Evolutionary conservation across 2,797 vertebrate genomes (phyloP).

Genomic region (Enteromius thamalakanensis): DNA sequence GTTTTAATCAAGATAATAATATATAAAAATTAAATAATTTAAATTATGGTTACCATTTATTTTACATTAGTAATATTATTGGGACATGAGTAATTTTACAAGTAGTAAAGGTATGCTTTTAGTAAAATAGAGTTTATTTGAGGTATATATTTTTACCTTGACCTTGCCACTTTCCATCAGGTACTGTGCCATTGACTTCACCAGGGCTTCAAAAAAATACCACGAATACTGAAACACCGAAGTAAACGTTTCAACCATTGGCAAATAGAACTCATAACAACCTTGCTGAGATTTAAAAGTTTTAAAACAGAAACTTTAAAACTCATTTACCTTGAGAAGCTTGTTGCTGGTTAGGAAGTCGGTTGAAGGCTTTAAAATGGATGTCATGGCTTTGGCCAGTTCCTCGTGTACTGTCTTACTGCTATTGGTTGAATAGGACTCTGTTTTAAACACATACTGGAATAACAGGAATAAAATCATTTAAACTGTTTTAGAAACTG

Average conservation of each 20-base stretch:
- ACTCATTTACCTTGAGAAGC: slow-evolving; percentile 87
- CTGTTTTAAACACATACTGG: slow-evolving; percentile 94
- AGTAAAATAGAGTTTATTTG: neutral
- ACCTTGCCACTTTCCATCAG: slow-evolving; percentile 94
- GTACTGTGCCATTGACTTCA: slow-evolving; percentile 98
- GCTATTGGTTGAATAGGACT: slow-evolving; percentile 81
- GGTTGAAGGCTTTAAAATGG: slow-evolving; percentile 95
- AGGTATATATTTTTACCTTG: slow-evolving; percentile 78
- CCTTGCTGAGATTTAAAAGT: neutral
- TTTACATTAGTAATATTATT: no score
- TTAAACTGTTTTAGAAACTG: neutral
- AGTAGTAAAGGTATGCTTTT: neutral
- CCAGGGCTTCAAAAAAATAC: slow-evolving; percentile 98
- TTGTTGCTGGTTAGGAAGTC: slow-evolving; percentile 98
- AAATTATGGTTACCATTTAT: neutral
- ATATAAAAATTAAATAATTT: no score
- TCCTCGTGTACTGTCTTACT: slow-evolving; percentile 92
- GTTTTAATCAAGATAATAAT: neutral
- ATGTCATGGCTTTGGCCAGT: slow-evolving; percentile 94
- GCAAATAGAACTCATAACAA: slow-evolving; percentile 48
- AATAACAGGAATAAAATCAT: neutral
- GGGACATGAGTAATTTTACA: no score
- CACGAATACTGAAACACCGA: slow-evolving; percentile 90
- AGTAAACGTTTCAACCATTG: slow-evolving; percentile 5
- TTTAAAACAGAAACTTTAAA: neutral